Base-by-base conservation (phyloP, 2,888 invertebrate species). In the Stenichneumon culpator region DNA sequence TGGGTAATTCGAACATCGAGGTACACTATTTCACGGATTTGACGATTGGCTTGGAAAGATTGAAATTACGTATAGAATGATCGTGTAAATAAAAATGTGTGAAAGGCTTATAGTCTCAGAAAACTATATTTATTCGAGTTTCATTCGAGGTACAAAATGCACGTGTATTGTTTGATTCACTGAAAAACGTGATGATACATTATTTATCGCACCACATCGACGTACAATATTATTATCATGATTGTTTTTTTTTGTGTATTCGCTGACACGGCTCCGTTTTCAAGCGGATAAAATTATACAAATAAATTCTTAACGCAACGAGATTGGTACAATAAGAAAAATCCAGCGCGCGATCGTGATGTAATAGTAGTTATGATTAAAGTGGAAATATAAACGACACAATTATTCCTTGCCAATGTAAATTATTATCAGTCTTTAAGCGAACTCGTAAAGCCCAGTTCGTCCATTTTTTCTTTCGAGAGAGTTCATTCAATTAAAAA, bases 41-140 rank as follows among this genome's bases (percentile, higher is more conserved):
- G 52, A 32, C 47, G 60, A 75, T 79, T 57, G 60, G 73, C 72
- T 67, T 68, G 67, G 44, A 73, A 79, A 0, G 11, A 36, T 65
- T 75, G 67, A 52, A 73, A 36, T 79, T 28, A 70, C 68, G n/a
- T 44, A 32, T 72, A 9, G 80, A 72, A 70, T 75, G 44, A 75
- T 79, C 73, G 80, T 85, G 84, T 85, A 82, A 85, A 85, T 85
- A 85, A 79, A 25, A 54, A 63, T 25, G 63, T 67, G 74, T 81
- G 75, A 75, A 36, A 47, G 36, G 69, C 22, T 54, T 67, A 47
- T 39, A 11, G 50, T 75, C 65, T 54, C 11, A 32, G 68, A 54
- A 77, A 77, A 80, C 68, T 67, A 79, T 44, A 83, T 83, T 83
- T 79, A 83, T 77, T 80, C 65, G 50, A 69, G 57, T 54, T 39